phyloP scores from a whole-genome alignment of 2,113 vertebrate species.

The Aegithalos caudatus region DNA sequence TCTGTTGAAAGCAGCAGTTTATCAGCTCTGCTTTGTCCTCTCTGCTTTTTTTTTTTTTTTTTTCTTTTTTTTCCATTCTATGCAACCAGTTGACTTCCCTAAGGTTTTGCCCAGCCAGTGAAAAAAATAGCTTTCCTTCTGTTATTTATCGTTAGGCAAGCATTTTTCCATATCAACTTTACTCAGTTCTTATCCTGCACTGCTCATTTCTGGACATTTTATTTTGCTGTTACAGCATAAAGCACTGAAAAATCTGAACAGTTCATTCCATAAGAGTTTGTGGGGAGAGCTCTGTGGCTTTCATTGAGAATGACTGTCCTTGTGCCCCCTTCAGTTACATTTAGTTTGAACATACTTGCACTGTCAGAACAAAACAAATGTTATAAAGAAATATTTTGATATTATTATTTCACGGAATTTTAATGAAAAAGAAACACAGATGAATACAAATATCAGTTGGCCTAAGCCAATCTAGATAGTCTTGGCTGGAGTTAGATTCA shows the following conservation, averaged over 20 bases:
- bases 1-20: slow-evolving; percentile 56
- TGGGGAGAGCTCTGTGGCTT: neutral
- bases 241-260: neutral
- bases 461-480: neutral
- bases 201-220: slow-evolving; percentile 7
- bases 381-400: neutral
- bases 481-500: neutral
- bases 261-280: neutral
- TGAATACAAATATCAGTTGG: neutral
- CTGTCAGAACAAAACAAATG: neutral
- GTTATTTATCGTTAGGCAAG: slow-evolving; percentile 42
- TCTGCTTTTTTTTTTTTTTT: neutral
- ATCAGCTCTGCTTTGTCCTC: slow-evolving; percentile 43
- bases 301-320: neutral
- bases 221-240: neutral
- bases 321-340: neutral
- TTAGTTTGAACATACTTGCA: neutral
- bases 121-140: slow-evolving; percentile 37
- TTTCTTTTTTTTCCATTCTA: neutral
- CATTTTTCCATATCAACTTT: slow-evolving; percentile 13
- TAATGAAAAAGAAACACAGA: neutral
- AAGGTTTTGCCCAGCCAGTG: slow-evolving; percentile 18
- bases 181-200: neutral
- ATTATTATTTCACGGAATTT: neutral
- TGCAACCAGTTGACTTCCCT: slow-evolving; percentile 22